Evolutionary conservation across 2,888 invertebrate genomes (phyloP).

Genomic region (Brenthis hecate): DNA sequence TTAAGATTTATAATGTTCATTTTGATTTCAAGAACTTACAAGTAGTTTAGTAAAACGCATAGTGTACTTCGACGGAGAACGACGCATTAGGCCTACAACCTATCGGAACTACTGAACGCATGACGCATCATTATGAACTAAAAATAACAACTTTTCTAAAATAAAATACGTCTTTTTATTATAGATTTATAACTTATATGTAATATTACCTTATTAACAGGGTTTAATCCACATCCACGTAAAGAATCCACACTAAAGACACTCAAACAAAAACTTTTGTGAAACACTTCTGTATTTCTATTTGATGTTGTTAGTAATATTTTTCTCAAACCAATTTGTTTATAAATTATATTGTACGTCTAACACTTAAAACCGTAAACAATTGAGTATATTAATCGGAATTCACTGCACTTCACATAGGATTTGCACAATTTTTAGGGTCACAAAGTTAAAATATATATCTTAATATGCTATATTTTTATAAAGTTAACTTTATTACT

Average conservation of each 20-base stretch:
- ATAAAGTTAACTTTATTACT: not conserved
- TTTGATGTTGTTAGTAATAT: slow-evolving; percentile 3
- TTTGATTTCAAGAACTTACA: not conserved
- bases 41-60: slow-evolving; percentile 10
- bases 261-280: slow-evolving; percentile 36
- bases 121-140: slow-evolving; percentile 15
- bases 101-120: slow-evolving; percentile 33
- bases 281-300: slow-evolving; percentile 24
- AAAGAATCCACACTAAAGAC: slow-evolving; percentile 62
- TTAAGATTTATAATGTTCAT: not conserved
- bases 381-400: slow-evolving; percentile 7
- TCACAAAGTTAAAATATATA: slow-evolving; percentile 1
- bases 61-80: slow-evolving; percentile 43
- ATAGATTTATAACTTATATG: slow-evolving; percentile 8
- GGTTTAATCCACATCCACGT: slow-evolving; percentile 59
- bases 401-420: slow-evolving; percentile 27
- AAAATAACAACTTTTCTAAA: not conserved
- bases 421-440: slow-evolving; percentile 15
- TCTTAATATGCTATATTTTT: not conserved
- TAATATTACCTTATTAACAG: slow-evolving; percentile 62
- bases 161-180: not conserved
- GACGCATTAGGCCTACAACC: slow-evolving; percentile 57
- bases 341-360: not conserved
- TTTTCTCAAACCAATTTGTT: slow-evolving; percentile 9
- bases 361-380: slow-evolving; percentile 7